Conservation (phyloP, 2,888 invertebrate genomes). For the Drosophila greeni region DNA sequence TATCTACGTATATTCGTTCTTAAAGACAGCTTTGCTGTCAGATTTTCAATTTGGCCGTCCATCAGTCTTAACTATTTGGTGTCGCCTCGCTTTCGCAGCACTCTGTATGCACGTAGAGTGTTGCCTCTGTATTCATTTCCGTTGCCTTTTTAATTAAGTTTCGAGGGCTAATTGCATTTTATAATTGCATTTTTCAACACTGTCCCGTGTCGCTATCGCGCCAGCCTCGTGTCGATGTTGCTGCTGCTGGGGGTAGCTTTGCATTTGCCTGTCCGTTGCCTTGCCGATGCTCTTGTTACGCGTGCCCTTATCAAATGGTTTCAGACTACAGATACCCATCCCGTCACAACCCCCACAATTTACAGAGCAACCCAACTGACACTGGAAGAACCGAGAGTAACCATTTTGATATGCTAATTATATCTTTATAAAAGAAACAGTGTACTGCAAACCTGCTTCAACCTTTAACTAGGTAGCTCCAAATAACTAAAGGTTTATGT, state of each 20-base stretch:
- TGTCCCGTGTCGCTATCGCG: constrained; percentile 38
- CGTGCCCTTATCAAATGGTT: constrained; percentile 37
- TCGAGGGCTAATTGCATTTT: constrained; percentile 62
- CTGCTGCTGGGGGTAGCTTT: constrained; percentile 1
- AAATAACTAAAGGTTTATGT: background rate
- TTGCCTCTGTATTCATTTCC: constrained; percentile 54
- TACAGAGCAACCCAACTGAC: background rate
- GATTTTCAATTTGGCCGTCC: constrained; percentile 57
- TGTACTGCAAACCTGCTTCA: background rate
- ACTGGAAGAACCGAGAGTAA: background rate
- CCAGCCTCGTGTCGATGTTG: constrained; percentile 8
- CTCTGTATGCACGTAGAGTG: constrained; percentile 7
- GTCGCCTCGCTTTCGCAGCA: constrained; percentile 10
- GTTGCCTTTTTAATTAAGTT: constrained; percentile 59
- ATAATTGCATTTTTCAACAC: constrained; percentile 69
- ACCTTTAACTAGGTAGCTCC: background rate
- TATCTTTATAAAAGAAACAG: no score
- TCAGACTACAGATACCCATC: constrained; percentile 12
- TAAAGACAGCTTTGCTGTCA: constrained; percentile 37
- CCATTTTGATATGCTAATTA: background rate
- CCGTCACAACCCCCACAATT: constrained; percentile 13
- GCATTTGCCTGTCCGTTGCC: constrained; percentile 18
- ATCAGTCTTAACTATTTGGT: constrained; percentile 41
- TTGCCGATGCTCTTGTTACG: constrained; percentile 29
- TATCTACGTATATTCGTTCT: constrained; percentile 14